phyloP scores from a whole-genome alignment of 2,888 invertebrate species.

The Ectobius pallidus region DNA sequence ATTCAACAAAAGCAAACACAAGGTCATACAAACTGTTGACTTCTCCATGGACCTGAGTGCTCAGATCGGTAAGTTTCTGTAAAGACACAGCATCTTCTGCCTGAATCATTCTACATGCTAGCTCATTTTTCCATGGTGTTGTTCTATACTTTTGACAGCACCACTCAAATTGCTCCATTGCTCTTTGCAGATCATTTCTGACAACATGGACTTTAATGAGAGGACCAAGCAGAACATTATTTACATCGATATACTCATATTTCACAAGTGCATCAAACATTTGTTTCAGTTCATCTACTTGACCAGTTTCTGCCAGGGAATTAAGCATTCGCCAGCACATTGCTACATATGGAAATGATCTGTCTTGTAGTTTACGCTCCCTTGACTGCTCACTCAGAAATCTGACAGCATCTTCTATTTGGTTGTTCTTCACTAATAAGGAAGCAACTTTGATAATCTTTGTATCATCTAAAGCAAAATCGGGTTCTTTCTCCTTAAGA shows the following conservation, averaged over 20 bases:
- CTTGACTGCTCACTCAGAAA: conserved; percentile 60
- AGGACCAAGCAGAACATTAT: conserved; percentile 73
- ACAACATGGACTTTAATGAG: conserved; percentile 73
- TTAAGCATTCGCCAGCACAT: conserved; percentile 71
- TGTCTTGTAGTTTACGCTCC: conserved; percentile 51
- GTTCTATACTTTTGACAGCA: conserved; percentile 69
- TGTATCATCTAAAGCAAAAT: conserved; percentile 63
- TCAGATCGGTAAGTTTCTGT: conserved; percentile 83
- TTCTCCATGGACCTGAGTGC: conserved; percentile 79
- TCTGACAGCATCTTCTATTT: conserved; percentile 61
- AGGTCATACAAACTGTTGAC: conserved; percentile 84
- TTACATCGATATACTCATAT: conserved; percentile 64
- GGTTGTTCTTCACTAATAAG: conserved; percentile 64
- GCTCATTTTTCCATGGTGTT: conserved; percentile 77
- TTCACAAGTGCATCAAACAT: conserved; percentile 67
- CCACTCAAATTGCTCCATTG: conserved; percentile 72
- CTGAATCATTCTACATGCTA: conserved; percentile 73
- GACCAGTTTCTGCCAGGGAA: conserved; percentile 68
- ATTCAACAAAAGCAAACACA: conserved; percentile 82
- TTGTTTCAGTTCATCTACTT: conserved; percentile 63
- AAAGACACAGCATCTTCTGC: conserved; percentile 77
- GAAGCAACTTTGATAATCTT: conserved; percentile 67
- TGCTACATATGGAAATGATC: conserved; percentile 59
- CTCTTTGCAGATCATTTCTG: conserved; percentile 70
- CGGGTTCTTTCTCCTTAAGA: conserved; percentile 59